Percentiles rank a stretch among this genome's conserved stretches.
These are phyloP conservation scores for Hydractinia symbiolongicarpus DNA, from an alignment of 30 jellyfish, hydroid and myxozoan genomes.

Conservation along the genomic window DNA sequence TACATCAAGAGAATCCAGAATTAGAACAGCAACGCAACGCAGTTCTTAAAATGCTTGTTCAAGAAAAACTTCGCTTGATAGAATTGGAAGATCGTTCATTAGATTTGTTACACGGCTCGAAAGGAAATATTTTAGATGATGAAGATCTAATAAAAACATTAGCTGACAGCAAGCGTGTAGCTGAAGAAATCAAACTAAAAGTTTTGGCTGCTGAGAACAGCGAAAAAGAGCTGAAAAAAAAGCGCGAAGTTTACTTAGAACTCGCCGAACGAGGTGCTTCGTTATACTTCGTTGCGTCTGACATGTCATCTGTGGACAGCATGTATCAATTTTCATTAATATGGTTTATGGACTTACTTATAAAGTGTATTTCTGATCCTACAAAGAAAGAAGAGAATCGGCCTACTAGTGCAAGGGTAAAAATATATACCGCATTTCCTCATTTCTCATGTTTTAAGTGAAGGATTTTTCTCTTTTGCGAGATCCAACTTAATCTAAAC, in stretches of 20 bases:
- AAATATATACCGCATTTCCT: not conserved
- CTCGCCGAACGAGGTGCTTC: constrained; percentile 83
- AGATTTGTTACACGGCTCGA: constrained; percentile 51
- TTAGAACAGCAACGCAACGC: constrained; percentile 58
- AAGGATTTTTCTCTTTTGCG: not conserved
- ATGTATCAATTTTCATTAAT: constrained; percentile 85
- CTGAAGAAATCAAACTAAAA: constrained; percentile 40
- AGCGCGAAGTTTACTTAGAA: constrained; percentile 55
- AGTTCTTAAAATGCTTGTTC: constrained; percentile 43
- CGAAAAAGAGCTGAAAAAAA: constrained; percentile 34
- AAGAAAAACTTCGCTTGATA: constrained; percentile 49
- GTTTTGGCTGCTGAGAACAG: constrained; percentile 52
- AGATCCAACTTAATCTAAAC: too few species aligned
- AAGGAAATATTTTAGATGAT: constrained; percentile 75
- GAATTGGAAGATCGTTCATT: constrained; percentile 71
- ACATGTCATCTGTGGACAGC: constrained; percentile 50
- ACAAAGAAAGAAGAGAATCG: constrained; percentile 5
- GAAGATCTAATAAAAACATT: constrained; percentile 69
- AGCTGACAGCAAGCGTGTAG: constrained; percentile 62
- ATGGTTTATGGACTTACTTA: constrained; percentile 62
- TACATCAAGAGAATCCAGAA: constrained; percentile 75
- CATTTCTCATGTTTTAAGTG: not conserved
- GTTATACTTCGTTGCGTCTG: constrained; percentile 59
- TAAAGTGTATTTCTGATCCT: constrained; percentile 39
- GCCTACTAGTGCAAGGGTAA: constrained; percentile 27